Conservation (phyloP, 1,140 invertebrate species). For the Heliconius himera region DNA sequence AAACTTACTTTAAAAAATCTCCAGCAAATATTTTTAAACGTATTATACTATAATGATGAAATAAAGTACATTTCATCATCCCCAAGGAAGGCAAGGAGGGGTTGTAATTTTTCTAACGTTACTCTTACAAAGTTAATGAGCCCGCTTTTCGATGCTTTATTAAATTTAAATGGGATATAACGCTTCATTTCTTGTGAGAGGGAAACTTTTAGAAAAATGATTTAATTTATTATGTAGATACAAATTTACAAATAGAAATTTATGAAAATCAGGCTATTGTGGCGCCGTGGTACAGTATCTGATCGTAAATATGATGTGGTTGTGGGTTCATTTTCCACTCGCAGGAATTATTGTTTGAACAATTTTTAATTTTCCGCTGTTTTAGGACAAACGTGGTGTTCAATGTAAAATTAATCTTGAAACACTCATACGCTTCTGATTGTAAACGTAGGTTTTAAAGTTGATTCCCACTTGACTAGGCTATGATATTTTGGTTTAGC, state of each 20-base stretch:
- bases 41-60: constrained; percentile 29
- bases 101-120: constrained; percentile 22
- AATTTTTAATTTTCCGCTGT: neutral
- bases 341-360: no score
- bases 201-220: constrained; percentile 5
- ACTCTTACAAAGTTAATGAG: constrained; percentile 26
- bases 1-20: no score
- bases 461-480: no score
- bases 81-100: neutral
- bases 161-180: constrained; percentile 39
- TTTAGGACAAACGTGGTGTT: no score
- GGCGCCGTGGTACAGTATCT: neutral
- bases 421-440: no score
- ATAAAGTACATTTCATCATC: constrained; percentile 29
- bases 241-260: neutral
- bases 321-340: neutral
- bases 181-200: constrained; percentile 27
- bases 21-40: constrained; percentile 15
- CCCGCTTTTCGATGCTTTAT: constrained; percentile 29
- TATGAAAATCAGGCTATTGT: neutral
- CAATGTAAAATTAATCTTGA: no score
- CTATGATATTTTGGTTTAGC: neutral
- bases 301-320: neutral
- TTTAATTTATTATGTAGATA: constrained; percentile 12
- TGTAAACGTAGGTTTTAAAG: no score